Evolutionary conservation across 92 coral and sea anemone genomes (phyloP), one percentile per base, ranked within the genome.

Genomic region (Montipora capitata): DNA sequence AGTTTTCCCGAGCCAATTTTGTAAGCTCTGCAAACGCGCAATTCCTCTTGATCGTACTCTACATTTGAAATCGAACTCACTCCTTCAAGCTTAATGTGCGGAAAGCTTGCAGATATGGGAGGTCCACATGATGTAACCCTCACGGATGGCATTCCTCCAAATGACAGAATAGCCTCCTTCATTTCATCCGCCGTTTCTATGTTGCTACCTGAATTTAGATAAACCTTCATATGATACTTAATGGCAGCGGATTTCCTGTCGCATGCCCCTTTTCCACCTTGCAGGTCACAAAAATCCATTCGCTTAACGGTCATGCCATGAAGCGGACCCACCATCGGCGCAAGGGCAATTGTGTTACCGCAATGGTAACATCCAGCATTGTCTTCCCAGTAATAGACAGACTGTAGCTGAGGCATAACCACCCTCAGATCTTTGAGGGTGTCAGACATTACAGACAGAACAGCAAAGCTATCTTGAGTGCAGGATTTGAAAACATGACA

Each of bases 21-120:
- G 74, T 79, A 79, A 1, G 84, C 84, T 67, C 13, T 79, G 74
- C 74, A 79, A 45, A 79, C 84, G 7, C 74, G 62, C 74, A 79
- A 7, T 64, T 68, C 81, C n/a, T 76, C 35, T 1, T 76, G 68
- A 10, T 56, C 9, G 68, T 12, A 76, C 81, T 76, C 48, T 76
- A 76, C 68, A 18, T 76, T 76, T 16, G 51, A 76, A 54, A 76
- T 76, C 2, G 81, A 38, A 44, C 81, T 5, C 68, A 57, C 68
- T 27, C 81, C 81, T 3, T 56, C 81, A 20, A 56, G 59, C 45
- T 76, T 76, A 48, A 76, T 54, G 16, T 56, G 35, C 20, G n/a
- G 7, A 20, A 20, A 56, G 13, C 49, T 66, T 20, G 68, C 14
- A 76, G 81, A 67, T 20, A 6, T 56, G 16, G 81, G 81, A 18